Evolutionary conservation across 2,888 invertebrate species (phyloP).

Genomic region (Folsomia candida): DNA sequence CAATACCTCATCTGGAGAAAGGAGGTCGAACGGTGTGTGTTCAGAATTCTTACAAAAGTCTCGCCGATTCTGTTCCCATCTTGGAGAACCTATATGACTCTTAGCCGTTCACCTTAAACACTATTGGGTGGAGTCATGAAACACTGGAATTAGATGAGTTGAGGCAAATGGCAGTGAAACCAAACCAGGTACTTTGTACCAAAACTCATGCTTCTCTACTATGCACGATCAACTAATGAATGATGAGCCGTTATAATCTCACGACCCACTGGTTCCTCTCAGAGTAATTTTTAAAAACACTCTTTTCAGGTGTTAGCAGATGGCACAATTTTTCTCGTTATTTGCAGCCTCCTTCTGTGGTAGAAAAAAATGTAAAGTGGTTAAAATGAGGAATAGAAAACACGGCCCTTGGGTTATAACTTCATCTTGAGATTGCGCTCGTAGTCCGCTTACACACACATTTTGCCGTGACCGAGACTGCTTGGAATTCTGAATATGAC

Average conservation of each 20-base stretch:
- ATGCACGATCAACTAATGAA: constrained; percentile 2
- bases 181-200: not conserved
- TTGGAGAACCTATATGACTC: too few species aligned
- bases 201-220: not conserved
- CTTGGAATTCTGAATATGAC: too few species aligned
- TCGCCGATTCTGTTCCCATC: not conserved
- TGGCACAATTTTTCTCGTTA: not conserved
- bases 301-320: not conserved
- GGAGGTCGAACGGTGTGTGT: not conserved
- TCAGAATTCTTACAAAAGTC: not conserved
- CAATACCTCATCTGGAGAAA: not conserved
- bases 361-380: not conserved
- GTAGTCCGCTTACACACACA: not conserved
- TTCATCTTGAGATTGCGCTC: not conserved
- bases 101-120: not conserved
- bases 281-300: not conserved
- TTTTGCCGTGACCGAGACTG: not conserved
- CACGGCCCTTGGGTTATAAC: not conserved
- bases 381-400: not conserved
- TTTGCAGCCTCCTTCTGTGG: not conserved
- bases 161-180: too few species aligned
- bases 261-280: not conserved
- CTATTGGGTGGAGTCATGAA: too few species aligned
- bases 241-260: not conserved
- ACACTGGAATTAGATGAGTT: too few species aligned